Percentiles rank a stretch among this genome's conserved stretches.
These are phyloP conservation scores for Gouania willdenowi DNA, from an alignment of 2,797 vertebrate genomes.

Conservation along the genomic window DNA sequence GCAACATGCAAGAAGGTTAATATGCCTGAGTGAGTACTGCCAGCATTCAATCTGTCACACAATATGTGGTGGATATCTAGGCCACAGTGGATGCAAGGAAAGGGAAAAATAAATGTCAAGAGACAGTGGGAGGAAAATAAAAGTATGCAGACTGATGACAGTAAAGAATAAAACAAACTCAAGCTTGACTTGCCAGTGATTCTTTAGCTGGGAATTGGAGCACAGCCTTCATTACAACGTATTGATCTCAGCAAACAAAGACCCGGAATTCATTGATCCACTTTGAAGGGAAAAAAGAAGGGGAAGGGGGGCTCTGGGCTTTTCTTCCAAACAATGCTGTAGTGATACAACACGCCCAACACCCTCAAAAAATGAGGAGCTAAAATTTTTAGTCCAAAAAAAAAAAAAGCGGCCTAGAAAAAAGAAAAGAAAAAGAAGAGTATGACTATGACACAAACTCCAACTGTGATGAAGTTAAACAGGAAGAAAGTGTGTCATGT, in stretches of 20 bases:
- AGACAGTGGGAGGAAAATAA: constrained; percentile 47
- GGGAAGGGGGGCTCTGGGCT: constrained; percentile 16
- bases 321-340: constrained; percentile 36
- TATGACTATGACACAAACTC: constrained; percentile 22
- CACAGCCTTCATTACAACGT: constrained; percentile 80
- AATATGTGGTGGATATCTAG: constrained; percentile 62
- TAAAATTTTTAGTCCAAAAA: constrained; percentile 10
- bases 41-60: constrained; percentile 63
- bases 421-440: no score
- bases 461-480: constrained; percentile 4
- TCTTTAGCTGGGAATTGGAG: constrained; percentile 70
- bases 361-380: constrained; percentile 17
- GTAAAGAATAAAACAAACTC: constrained; percentile 68
- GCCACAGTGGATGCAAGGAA: constrained; percentile 43
- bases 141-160: constrained; percentile 63
- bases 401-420: constrained; percentile 21
- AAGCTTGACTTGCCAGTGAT: constrained; percentile 48
- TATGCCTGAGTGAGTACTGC: constrained; percentile 46
- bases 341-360: constrained; percentile 38
- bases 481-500: constrained; percentile 8
- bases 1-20: constrained; percentile 41
- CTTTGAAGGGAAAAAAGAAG: constrained; percentile 40
- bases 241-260: constrained; percentile 84
- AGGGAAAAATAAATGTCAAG: constrained; percentile 11
- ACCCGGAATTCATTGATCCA: constrained; percentile 79